Base-by-base conservation (phyloP, 2,888 invertebrate species). In the Melinaea menophilus region DNA sequence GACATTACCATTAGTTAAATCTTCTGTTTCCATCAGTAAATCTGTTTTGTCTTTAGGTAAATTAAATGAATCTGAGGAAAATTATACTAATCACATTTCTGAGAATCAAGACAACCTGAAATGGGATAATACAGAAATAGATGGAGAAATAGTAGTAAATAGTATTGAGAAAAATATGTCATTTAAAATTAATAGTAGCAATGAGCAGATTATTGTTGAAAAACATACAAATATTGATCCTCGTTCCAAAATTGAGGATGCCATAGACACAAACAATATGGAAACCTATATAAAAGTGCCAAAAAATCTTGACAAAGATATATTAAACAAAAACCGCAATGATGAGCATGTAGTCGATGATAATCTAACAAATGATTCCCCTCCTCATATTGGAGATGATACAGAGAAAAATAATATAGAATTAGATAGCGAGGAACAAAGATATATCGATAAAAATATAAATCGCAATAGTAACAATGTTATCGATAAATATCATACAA, bases 21-120 rank as follows among this genome's bases (percentile, higher is more conserved):
- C 79, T 12, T 82, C 79, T 64, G 74, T 77, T 66, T 84, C 79
- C 71, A 79, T 82, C 45, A 80, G 74, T 66, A 85, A 81, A 71
- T 88, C 88, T 35, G 71, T 88, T 31, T 76, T 76, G 58, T 89
- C 89, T 5, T 72, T 90, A 41, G 88, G 88, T 54, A 79, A 70
- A 56, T 81, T 90, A 66, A 65, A 69, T 55, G 89, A 89, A 77
- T 64, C 55, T 7, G 82, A 87, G 45, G 86, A 88, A 72, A 66
- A 61, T 64, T 35, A 34, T 51, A 45, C 31, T 12, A 31, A 51
- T 7, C 22, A 41, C 31, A 33, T 37, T 13, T 34, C 13, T 34
- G 34, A 11, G 4, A 60, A 33, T 35, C 34, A 60, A 5, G 7
- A 55, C 22, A 34, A 13, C 47, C 9, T 22, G 46, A 55, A 45